phyloP scores from a whole-genome alignment of 2,113 vertebrate genomes.

The Nothobranchius kuhntae region DNA sequence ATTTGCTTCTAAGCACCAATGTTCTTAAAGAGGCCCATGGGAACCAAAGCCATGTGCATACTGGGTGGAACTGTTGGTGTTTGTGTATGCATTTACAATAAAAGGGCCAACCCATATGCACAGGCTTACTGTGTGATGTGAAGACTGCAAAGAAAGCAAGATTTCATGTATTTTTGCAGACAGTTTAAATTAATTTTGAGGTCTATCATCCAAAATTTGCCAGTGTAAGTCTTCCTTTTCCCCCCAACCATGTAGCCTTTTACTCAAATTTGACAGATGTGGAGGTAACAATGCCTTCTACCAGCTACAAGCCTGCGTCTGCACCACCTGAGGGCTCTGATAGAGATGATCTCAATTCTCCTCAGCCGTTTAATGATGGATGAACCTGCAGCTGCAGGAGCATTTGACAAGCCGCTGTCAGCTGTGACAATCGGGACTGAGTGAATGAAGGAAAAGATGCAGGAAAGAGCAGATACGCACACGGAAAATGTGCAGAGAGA shows the following conservation, averaged over 20 bases:
- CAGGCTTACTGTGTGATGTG: conserved; percentile 11
- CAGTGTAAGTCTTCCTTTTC: conserved; percentile 26
- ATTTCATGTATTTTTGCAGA: conserved; percentile 44
- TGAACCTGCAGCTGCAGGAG: conserved; percentile 67
- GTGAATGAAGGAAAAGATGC: conserved; percentile 63
- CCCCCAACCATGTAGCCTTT: conserved; percentile 60
- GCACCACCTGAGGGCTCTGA: conserved; percentile 65
- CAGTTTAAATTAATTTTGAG: conserved; percentile 68
- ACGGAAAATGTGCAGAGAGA: conserved; percentile 45
- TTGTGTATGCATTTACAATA: conserved; percentile 49
- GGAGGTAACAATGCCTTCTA: conserved; percentile 68
- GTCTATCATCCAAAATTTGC: conserved; percentile 67
- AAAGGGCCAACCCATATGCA: conserved; percentile 25
- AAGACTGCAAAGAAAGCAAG: conserved; percentile 29
- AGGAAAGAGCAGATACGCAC: conserved; percentile 48
- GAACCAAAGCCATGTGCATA: conserved; percentile 36
- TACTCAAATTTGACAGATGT: conserved; percentile 71
- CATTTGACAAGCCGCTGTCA: conserved; percentile 75
- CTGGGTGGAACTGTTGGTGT: conserved; percentile 24
- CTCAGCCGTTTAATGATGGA: conserved; percentile 75
- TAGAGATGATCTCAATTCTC: conserved; percentile 75
- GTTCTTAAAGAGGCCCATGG: conserved; percentile 59
- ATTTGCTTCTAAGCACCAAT: conserved; percentile 57
- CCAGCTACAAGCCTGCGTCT: conserved; percentile 54
- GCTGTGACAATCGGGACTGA: conserved; percentile 65